Base-by-base conservation (phyloP, 1,140 invertebrate species). In the Ostrea edulis region DNA sequence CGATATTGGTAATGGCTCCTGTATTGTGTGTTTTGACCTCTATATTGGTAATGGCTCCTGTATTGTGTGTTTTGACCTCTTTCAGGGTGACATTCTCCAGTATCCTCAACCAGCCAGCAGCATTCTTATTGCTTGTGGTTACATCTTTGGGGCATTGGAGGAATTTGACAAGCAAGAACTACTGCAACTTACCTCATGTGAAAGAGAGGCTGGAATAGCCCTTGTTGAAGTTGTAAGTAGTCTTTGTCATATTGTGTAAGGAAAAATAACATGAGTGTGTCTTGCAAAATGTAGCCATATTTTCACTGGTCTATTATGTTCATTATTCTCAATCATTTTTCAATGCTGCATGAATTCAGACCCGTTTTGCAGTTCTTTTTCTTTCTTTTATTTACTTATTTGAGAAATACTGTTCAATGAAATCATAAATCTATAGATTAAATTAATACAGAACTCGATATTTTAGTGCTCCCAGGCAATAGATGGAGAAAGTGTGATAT, bases 121-220 rank as follows among this genome's bases (percentile, higher is more conserved):
- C 29, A 35, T 29, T 35, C 68, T 77, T 4, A 35, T 25, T 29
- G 68, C 68, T 17, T 77, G 68, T 77, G 68, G 11, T 25, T 77
- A 77, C 12, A 12, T 77, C 14, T 77, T 77, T 29, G 68, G 68
- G 22, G 68, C 68, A 77, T 5, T 77, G 8, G 22, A 77, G 14
- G 68, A 77, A 77, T 77, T 77, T 35, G 25, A 77, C 25, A 77
- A 77, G 29, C 68, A 14, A 77, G 68, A 77, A 77, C 68, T 77
- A 77, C 68, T 29, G 68, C 68, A 35, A 77, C 68, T 77, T 77
- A 12, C 35, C 25, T 77, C 68, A 22, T 35, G 25, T 77, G 68
- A 77, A 25, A 77, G 29, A 77, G 68, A 77, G 25, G 68, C 68
- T 9, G 68, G 68, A 35, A 77, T 29, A 77, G 3, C 68, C 25